Evolutionary conservation across 1,140 invertebrate species (phyloP), one percentile per base, ranked within the genome.

Genomic region (Mactra quadrangularis): DNA sequence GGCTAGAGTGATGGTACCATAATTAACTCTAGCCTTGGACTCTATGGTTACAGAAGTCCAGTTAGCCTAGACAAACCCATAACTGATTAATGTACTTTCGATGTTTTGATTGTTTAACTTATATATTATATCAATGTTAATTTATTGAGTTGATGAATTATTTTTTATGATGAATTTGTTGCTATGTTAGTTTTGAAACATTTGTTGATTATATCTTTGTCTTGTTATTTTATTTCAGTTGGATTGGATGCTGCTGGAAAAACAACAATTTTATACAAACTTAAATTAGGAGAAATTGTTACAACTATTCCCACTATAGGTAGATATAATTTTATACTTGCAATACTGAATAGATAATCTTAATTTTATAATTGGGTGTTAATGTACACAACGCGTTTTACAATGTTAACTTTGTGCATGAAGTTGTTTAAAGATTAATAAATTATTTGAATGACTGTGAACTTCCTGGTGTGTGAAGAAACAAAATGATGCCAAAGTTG

Each of bases 291-390:
- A 93, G 98, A 99, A 97, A 98, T 99, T 95, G 98, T 99, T 90
- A 99, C 98, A 92, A 99, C 98, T 90, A 99, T 99, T 95, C 98
- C 98, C 89, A 99, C 98, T 89, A 99, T 99, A 95, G 98, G 98
- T 98, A 87, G 68, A 74, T 13, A 62, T 31, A 50, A 22, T 70
- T 19, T 62, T 62, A 1, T 27, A 27, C 27, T 29, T 59, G 2
- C 6, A 3, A 13, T 25, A 25, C n/a, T 25, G 55, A 6, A 7
- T 29, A 25, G 7, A 4, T 7, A 59, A 25, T 29, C 22, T 59
- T 27, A 25, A 29, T 27, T 53, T 15, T 53, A 53, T 53, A n/a
- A n/a, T 53, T 53, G 50, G 50, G 17, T 9, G 19, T 9, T 3
- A 11, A n/a, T 6, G 3, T 3, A 53, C 25, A 7, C 50, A 6